Percentiles rank a stretch among this genome's conserved stretches.
phyloP scores from a whole-genome alignment of 2,797 vertebrate genomes.

The Esox lucius region DNA sequence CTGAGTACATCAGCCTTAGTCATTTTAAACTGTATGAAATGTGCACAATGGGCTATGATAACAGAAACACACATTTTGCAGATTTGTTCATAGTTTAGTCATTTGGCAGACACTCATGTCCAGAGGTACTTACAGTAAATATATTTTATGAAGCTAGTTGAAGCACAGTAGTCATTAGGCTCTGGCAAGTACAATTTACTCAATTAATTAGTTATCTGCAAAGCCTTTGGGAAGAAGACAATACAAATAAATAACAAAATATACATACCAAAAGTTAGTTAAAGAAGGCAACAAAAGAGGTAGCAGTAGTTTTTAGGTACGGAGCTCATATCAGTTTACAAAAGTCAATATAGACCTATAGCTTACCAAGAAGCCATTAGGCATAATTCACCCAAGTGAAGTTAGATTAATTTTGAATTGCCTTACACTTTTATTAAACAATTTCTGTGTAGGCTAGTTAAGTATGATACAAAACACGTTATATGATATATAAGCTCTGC shows the following conservation, averaged over 20 bases:
- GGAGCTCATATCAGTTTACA: neutral
- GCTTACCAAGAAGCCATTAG: neutral
- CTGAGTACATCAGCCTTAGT: conserved; percentile 29
- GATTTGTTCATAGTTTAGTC: no score
- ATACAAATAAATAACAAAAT: no score
- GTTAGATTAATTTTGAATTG: neutral
- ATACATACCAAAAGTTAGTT: no score
- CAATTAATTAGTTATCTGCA: no score
- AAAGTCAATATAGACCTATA: neutral
- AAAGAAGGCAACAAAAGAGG: no score
- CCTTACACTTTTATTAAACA: neutral
- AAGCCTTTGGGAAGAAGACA: no score
- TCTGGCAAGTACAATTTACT: no score
- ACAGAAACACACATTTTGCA: neutral
- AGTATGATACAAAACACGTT: neutral
- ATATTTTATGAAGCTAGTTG: no score
- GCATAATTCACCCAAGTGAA: neutral
- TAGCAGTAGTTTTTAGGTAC: no score
- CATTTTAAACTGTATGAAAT: conserved; percentile 17
- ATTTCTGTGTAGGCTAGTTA: neutral
- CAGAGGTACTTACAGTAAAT: no score
- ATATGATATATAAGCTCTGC: neutral
- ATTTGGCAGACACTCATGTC: no score
- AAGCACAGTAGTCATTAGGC: no score
- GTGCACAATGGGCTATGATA: neutral